These are phyloP conservation scores for Diplazon laetatorius DNA, from an alignment of 2,888 invertebrate species.

Conservation along the genomic window DNA sequence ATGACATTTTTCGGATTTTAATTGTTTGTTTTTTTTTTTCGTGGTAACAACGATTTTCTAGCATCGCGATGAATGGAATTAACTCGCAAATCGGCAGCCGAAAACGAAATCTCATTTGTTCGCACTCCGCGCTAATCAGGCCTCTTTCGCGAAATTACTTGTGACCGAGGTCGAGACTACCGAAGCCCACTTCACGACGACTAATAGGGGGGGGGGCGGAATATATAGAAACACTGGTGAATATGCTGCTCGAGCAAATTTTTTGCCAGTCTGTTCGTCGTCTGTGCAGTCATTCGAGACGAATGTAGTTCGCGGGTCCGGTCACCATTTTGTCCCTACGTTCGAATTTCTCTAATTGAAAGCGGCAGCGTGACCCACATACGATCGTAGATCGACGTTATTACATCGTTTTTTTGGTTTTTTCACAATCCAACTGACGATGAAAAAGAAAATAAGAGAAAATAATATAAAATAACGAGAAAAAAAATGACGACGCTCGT, in stretches of 20 bases:
- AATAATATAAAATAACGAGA: not conserved
- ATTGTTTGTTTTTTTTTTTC: not conserved
- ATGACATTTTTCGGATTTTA: no score
- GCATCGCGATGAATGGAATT: no score
- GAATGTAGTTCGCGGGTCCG: conserved; percentile 71
- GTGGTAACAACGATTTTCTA: not conserved
- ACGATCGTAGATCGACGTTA: conserved; percentile 67
- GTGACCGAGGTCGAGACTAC: conserved; percentile 59
- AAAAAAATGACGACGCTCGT: not conserved
- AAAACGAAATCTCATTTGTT: not conserved
- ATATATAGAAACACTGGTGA: conserved; percentile 67
- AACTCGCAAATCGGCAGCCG: not conserved
- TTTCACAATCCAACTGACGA: conserved; percentile 14
- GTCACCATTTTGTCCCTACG: conserved; percentile 33
- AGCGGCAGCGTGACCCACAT: conserved; percentile 77
- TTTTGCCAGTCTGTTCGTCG: conserved; percentile 77
- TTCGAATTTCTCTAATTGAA: conserved; percentile 72
- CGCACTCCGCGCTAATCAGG: conserved; percentile 56
- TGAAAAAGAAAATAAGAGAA: no score
- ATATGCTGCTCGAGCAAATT: conserved; percentile 50
- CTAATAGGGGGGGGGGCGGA: no score
- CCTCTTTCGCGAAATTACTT: conserved; percentile 71
- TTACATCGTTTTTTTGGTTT: not conserved
- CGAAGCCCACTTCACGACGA: conserved; percentile 49
- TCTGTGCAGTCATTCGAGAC: conserved; percentile 61